These are phyloP conservation scores for Temnothorax curvispinosus DNA, from an alignment of 1,140 invertebrate genomes.

Conservation along the genomic window DNA sequence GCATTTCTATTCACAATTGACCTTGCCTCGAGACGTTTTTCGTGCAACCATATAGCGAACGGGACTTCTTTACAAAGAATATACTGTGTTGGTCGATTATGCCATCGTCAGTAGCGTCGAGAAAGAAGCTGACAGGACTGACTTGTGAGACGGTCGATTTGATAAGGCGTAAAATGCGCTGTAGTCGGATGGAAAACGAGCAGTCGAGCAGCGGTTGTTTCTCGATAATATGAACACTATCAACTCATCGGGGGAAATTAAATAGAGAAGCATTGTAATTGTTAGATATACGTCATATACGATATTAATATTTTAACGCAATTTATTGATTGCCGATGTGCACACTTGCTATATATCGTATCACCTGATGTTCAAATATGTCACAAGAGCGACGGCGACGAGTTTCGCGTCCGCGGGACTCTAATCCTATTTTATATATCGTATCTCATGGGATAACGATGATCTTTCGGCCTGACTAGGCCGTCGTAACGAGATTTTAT, in stretches of 20 bases:
- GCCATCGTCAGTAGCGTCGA: constrained; percentile 39
- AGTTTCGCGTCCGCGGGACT: neutral
- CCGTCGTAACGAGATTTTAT: constrained; percentile 53
- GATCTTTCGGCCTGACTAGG: neutral
- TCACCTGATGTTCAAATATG: neutral
- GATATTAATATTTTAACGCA: neutral
- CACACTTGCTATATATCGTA: neutral
- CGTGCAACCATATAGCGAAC: constrained; percentile 18
- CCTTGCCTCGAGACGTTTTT: constrained; percentile 52
- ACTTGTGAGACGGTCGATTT: constrained; percentile 34
- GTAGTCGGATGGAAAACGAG: constrained; percentile 38
- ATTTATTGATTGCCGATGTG: neutral
- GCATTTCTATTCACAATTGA: constrained; percentile 29
- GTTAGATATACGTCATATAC: neutral
- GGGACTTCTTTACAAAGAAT: constrained; percentile 42
- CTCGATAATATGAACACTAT: neutral
- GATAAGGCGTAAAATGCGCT: constrained; percentile 55
- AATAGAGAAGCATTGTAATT: neutral
- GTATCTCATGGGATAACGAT: constrained; percentile 12
- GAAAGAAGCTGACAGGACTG: constrained; percentile 49
- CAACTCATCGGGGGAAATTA: constrained; percentile 2
- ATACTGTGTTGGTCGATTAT: constrained; percentile 48
- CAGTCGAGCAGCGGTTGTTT: neutral
- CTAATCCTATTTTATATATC: neutral
- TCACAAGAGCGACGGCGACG: neutral